Evolutionary conservation across 2,113 vertebrate genomes (phyloP), one percentile per base, ranked within the genome.

Genomic region (Nannospalax galili): DNA sequence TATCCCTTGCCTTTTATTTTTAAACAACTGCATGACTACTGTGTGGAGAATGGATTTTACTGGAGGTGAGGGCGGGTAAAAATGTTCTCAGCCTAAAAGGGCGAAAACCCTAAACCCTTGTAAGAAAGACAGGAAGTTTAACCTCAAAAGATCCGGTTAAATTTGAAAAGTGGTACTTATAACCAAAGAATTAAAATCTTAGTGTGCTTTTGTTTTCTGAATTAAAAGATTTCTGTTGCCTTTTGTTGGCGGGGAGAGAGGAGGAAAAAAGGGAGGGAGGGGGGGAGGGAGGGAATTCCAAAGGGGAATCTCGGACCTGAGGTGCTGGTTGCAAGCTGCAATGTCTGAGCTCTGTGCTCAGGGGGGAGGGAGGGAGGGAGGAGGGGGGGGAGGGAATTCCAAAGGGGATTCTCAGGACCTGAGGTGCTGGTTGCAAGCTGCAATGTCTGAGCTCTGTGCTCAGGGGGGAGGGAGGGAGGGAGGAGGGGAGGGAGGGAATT

Each of bases 91-190:
- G 77, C 48, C 65, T 35, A 24, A 9, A 6, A 77, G 75, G n/a
- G 35, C 75, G 1, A 0, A 40, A 17, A 45, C 20, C 14, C n/a
- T 56, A 7, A 4, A 40, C 14, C 16, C n/a, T 9, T 26, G 1
- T 0, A 20, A 52, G 74, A 74, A 94, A 20, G 37, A 24, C 4
- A 24, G 22, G 45, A 37, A 7, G 69, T 28, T 72, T 52, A 84
- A 80, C 52, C 20, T 52, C 26, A 16, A 58, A 64, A 74, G 40
- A 81, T 30, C 48, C 64, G 35, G n/a, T 67, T 62, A 60, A 60
- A 28, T 52, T 60, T 28, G 52, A 62, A 64, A 40, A 88, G 32
- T 1, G 5, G 17, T 32, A 26, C 32, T 40, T 52, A n/a, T n/a
- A 91, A 11, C 10, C 52, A 6, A 37, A 6, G 75, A 40, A 40